Base-by-base conservation (phyloP, 2,888 invertebrate genomes). In the Phortica magna region DNA sequence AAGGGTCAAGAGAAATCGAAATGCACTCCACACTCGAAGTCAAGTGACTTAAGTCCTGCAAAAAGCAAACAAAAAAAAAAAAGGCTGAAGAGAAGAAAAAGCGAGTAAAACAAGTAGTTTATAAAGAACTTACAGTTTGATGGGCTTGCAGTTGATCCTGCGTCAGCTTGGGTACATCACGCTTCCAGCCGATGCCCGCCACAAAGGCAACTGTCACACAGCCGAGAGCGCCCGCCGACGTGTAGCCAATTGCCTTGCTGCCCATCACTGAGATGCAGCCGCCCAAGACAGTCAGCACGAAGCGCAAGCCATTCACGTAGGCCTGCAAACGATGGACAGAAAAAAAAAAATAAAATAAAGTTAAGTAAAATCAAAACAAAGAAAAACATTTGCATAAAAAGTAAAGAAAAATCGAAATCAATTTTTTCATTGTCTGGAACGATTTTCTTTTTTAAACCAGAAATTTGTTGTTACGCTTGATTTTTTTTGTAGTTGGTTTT, bases 221-320 rank as follows among this genome's bases (percentile, higher is more conserved):
- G 7, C 91, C 94, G 19, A 95, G 90, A 9, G 95, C 93, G 17
- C 94, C 94, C 53, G 95, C 94, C 14, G 95, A 95, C 14, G 94
- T 93, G 84, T 94, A 93, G 22, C 93, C 93, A 79, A 94, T 91
- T 39, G 92, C 91, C 76, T 93, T 93, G 84, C 94, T 94, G 61
- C 94, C 94, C 90, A 95, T 93, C 75, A 95, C 93, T 0, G 95
- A 93, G 75, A 95, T 91, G 71, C 94, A 92, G 73, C 95, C 95
- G 71, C 94, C 94, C 73, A 94, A 93, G 72, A 94, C 91, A 67
- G 95, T 91, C 83, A 95, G 85, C 70, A 94, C 85, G 77, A 94
- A 93, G 77, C 94, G 91, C 74, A 93, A 84, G 1, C 92, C 91
- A 78, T 92, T 90, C 64, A 91, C 85, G 84, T 93, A 92, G 79